Conservation (phyloP, 2,888 invertebrate species). For the Chloromyia formosa region DNA sequence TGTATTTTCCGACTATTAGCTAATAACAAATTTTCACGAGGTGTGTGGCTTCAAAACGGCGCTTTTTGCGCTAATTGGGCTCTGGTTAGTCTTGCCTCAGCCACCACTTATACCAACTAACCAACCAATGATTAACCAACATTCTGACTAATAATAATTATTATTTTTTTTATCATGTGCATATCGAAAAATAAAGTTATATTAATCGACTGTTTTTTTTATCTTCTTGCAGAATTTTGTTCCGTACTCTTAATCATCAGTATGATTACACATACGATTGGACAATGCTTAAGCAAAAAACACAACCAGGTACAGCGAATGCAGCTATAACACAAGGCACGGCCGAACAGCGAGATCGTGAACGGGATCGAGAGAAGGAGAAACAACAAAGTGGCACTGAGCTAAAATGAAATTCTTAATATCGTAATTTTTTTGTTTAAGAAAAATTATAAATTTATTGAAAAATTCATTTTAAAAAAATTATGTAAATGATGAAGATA, state of each 20-base stretch:
- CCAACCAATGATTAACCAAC: too few species aligned
- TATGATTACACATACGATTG: constrained; percentile 99
- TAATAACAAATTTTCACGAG: too few species aligned
- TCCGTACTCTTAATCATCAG: constrained; percentile 98
- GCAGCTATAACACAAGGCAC: constrained; percentile 52
- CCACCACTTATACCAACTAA: too few species aligned
- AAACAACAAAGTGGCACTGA: constrained; percentile 53
- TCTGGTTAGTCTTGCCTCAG: too few species aligned
- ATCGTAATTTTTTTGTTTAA: constrained; percentile 34
- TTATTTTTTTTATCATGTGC: background rate
- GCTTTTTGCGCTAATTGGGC: too few species aligned
- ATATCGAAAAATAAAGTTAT: background rate
- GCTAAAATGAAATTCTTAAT: constrained; percentile 51
- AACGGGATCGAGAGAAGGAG: constrained; percentile 52
- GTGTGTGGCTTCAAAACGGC: too few species aligned
- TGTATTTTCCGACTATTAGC: too few species aligned
- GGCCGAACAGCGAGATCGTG: constrained; percentile 46
- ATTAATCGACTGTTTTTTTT: background rate
- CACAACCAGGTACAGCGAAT: constrained; percentile 61
- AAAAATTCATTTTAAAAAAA: constrained; percentile 23
- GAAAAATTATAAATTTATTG: constrained; percentile 41
- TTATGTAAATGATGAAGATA: background rate
- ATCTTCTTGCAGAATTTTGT: constrained; percentile 87
- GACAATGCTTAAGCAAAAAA: constrained; percentile 97
- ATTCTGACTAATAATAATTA: too few species aligned